phyloP scores from a whole-genome alignment of 2,797 vertebrate species.

The Pseudomugil gertrudae region DNA sequence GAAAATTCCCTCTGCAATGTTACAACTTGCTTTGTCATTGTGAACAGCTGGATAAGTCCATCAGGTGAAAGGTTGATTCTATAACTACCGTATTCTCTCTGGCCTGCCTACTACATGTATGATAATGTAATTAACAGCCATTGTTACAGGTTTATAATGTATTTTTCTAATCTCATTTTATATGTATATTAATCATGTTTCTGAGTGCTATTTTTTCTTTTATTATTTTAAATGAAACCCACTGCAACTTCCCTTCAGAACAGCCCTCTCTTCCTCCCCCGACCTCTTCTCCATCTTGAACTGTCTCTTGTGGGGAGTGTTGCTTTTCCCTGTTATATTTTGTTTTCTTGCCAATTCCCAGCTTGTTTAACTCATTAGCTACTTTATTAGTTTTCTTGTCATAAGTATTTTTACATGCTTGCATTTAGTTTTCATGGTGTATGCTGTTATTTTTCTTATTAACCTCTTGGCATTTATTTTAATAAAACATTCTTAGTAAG shows the following conservation, averaged over 20 bases:
- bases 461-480: constrained; percentile 91
- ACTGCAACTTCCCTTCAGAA: constrained; percentile 59
- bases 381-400: constrained; percentile 87
- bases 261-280: constrained; percentile 12
- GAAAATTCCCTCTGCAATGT: constrained; percentile 83
- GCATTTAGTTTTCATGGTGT: constrained; percentile 91
- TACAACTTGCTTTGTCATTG: constrained; percentile 82
- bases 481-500: constrained; percentile 92
- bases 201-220: constrained; percentile 65
- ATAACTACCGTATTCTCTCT: constrained; percentile 82
- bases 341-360: constrained; percentile 82
- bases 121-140: constrained; percentile 91
- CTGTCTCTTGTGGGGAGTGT: constrained; percentile 82
- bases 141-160: constrained; percentile 92
- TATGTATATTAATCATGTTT: constrained; percentile 89
- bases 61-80: constrained; percentile 82
- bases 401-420: constrained; percentile 90
- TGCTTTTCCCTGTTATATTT: constrained; percentile 81
- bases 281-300: constrained; percentile 73
- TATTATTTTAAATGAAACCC: constrained; percentile 60
- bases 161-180: constrained; percentile 93
- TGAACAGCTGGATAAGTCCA: constrained; percentile 82
- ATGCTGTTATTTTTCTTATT: constrained; percentile 90
- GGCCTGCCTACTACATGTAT: constrained; percentile 88
- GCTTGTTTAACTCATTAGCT: constrained; percentile 90